These are phyloP conservation scores for Allophyes oxyacanthae DNA, from an alignment of 2,888 invertebrate species.

Conservation along the genomic window DNA sequence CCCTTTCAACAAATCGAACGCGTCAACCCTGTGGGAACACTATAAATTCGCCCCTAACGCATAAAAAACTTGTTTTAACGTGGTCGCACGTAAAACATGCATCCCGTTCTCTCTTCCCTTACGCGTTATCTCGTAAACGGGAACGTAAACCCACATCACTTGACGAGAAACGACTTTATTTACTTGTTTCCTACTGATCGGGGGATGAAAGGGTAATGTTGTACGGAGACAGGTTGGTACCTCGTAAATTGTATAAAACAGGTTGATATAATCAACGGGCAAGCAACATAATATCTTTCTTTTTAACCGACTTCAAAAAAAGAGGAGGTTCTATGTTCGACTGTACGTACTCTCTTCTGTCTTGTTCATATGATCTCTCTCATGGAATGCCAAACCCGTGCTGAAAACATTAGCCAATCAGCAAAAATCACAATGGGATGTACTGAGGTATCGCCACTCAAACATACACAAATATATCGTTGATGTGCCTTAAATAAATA, in stretches of 20 bases:
- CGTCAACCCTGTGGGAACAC: conserved; percentile 20
- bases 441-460: too few species aligned
- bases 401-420: too few species aligned
- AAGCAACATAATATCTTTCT: too few species aligned
- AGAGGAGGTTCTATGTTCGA: too few species aligned
- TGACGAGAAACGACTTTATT: conserved; percentile 44
- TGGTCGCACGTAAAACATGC: conserved; percentile 42
- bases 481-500: too few species aligned
- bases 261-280: too few species aligned
- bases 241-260: neutral
- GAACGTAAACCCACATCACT: conserved; percentile 39
- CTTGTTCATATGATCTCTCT: too few species aligned
- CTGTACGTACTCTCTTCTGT: too few species aligned
- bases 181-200: conserved; percentile 40
- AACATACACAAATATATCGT: too few species aligned
- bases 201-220: conserved; percentile 17
- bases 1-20: conserved; percentile 16
- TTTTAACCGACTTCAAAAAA: too few species aligned
- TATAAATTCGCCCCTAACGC: conserved; percentile 32
- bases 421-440: too few species aligned
- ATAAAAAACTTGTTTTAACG: conserved; percentile 38
- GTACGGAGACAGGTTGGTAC: neutral
- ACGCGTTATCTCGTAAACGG: conserved; percentile 37
- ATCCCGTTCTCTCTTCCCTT: conserved; percentile 20
- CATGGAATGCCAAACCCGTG: too few species aligned